Evolutionary conservation across 2,888 invertebrate species (phyloP).

Genomic region (Acronicta aceris): DNA sequence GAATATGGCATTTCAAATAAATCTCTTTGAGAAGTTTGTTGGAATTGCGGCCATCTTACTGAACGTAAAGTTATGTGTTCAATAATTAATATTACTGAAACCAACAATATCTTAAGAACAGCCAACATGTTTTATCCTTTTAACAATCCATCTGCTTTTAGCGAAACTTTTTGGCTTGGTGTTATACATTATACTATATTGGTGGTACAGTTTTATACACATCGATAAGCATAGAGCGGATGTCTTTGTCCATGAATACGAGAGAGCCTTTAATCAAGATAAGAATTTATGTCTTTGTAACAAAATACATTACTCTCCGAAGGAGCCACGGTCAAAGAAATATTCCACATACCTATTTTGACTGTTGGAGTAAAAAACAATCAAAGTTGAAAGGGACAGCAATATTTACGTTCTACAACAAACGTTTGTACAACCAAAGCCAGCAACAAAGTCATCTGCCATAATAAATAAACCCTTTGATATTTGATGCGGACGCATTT

Average conservation of each 20-base stretch:
- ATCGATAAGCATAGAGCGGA: conserved; percentile 4
- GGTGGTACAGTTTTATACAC: too few species aligned
- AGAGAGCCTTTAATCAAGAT: conserved; percentile 13
- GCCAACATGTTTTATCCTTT: neutral
- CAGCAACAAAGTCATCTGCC: conserved; percentile 46
- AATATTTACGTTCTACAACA: conserved; percentile 43
- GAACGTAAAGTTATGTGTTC: conserved; percentile 10
- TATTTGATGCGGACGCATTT: conserved; percentile 55
- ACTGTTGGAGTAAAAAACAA: conserved; percentile 18
- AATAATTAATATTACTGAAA: neutral
- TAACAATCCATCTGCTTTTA: too few species aligned
- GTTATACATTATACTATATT: too few species aligned
- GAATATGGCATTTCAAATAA: conserved; percentile 48
- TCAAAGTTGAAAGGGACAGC: conserved; percentile 35
- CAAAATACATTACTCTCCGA: conserved; percentile 21
- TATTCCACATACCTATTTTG: conserved; percentile 18
- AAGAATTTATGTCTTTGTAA: neutral
- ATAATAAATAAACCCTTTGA: conserved; percentile 57
- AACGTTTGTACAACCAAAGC: conserved; percentile 28
- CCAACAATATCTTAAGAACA: conserved; percentile 3
- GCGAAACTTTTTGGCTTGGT: too few species aligned
- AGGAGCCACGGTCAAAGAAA: conserved; percentile 20
- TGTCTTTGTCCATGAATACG: conserved; percentile 11
- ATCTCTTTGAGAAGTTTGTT: conserved; percentile 26
- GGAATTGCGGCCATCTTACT: conserved; percentile 6